Percentiles rank a stretch among this genome's conserved stretches.
phyloP scores from a whole-genome alignment of 2,888 invertebrate genomes.

The Agrotis segetum region DNA sequence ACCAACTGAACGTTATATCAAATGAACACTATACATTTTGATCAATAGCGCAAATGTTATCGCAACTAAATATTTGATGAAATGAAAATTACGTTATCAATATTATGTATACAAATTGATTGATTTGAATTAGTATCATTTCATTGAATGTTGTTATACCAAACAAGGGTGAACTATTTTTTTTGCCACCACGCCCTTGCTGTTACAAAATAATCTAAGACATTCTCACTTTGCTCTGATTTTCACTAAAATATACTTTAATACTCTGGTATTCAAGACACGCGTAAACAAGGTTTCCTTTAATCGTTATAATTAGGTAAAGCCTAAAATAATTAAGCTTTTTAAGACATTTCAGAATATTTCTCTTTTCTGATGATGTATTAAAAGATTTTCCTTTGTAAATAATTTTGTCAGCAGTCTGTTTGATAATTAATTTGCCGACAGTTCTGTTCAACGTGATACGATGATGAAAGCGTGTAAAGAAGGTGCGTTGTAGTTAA shows the following conservation, averaged over 20 bases:
- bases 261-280: slow-evolving; percentile 1
- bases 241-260: neutral
- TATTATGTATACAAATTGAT: no score
- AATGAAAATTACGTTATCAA: no score
- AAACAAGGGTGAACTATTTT: no score
- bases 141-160: no score
- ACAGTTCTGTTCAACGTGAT: neutral
- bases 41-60: no score
- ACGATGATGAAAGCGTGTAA: neutral
- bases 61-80: no score
- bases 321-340: neutral
- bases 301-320: neutral
- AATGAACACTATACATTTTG: no score
- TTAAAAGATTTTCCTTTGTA: neutral
- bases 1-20: no score
- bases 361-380: neutral
- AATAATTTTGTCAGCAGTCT: neutral
- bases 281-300: neutral
- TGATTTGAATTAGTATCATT: no score
- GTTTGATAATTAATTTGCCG: neutral
- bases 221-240: neutral
- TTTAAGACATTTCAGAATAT: neutral
- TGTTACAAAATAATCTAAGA: neutral
- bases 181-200: no score
- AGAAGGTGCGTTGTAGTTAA: neutral